These are phyloP conservation scores for Tachysurus vachellii DNA, from an alignment of 2,113 vertebrate species.

Conservation along the genomic window DNA sequence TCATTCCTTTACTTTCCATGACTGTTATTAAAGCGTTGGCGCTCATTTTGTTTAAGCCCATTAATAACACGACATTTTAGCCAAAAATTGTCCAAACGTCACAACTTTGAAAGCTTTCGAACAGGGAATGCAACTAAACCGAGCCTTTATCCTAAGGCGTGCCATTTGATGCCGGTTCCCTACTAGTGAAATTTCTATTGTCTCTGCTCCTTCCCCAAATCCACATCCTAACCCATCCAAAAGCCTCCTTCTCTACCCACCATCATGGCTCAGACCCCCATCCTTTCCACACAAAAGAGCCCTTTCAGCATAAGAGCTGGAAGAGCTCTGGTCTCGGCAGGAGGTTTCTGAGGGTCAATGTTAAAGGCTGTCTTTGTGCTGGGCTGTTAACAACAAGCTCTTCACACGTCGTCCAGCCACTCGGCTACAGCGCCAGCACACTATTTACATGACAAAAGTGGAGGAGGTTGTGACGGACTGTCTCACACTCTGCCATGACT, in stretches of 20 bases:
- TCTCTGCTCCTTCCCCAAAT: slow-evolving; percentile 60
- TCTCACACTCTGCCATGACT: slow-evolving; percentile 57
- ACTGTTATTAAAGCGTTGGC: not conserved
- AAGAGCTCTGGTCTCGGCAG: slow-evolving; percentile 65
- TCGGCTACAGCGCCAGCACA: slow-evolving; percentile 67
- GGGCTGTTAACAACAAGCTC: slow-evolving; percentile 69
- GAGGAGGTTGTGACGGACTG: slow-evolving; percentile 52
- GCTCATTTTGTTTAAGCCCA: not conserved
- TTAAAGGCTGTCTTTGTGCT: slow-evolving; percentile 71
- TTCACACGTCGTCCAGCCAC: slow-evolving; percentile 70
- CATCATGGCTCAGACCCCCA: slow-evolving; percentile 59
- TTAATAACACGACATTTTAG: not conserved
- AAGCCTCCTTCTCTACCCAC: slow-evolving; percentile 42
- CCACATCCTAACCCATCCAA: slow-evolving; percentile 63
- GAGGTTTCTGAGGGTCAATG: slow-evolving; percentile 69
- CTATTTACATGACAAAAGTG: slow-evolving; percentile 77
- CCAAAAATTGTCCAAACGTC: not conserved
- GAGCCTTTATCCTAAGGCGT: not conserved
- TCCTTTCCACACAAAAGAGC: slow-evolving; percentile 67
- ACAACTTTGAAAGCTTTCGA: not conserved
- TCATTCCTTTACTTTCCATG: not conserved
- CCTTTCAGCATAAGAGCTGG: slow-evolving; percentile 72
- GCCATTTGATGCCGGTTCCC: slow-evolving; percentile 45
- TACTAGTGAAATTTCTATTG: slow-evolving; percentile 57
- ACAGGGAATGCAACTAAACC: slow-evolving; percentile 2